Evolutionary conservation across 1,140 invertebrate genomes (phyloP).

Genomic region (Subanguina moxae): DNA sequence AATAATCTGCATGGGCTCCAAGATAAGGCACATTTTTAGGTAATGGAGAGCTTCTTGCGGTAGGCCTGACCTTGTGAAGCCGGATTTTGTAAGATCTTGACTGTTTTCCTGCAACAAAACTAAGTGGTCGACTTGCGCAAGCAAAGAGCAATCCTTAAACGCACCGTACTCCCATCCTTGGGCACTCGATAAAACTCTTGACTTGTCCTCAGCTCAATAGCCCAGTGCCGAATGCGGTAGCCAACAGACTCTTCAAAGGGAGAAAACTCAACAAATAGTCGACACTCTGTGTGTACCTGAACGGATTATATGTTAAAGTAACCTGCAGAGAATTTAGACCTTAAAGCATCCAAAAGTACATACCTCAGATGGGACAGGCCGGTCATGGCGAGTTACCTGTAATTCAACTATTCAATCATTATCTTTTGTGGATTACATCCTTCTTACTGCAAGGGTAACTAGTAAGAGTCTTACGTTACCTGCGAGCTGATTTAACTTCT

Average conservation of each 20-base stretch:
- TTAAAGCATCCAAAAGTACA: not conserved
- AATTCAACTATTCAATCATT: not conserved
- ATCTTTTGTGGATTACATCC: too few relatives aligned
- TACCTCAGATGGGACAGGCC: conserved; percentile 27
- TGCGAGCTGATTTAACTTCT: too few relatives aligned
- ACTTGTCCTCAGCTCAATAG: conserved; percentile 22
- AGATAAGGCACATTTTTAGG: conserved; percentile 85
- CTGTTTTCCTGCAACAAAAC: conserved; percentile 5
- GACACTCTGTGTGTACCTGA: conserved; percentile 39
- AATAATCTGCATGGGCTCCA: conserved; percentile 97
- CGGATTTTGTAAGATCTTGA: conserved; percentile 10
- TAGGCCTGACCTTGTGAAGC: conserved; percentile 21
- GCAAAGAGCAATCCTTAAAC: not conserved
- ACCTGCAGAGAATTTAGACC: too few relatives aligned
- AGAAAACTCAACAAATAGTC: conserved; percentile 35
- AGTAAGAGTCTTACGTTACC: too few relatives aligned
- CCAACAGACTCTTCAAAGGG: conserved; percentile 27
- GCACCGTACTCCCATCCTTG: conserved; percentile 7
- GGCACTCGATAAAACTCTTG: conserved; percentile 27
- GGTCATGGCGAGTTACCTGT: conserved; percentile 16
- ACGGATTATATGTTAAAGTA: not conserved
- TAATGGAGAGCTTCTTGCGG: conserved; percentile 66
- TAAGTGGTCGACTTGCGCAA: not conserved
- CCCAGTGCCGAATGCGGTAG: conserved; percentile 37
- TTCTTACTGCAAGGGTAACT: too few relatives aligned